Base-by-base conservation (phyloP, 2,888 invertebrate genomes). In the Watsonalla cultraria region DNA sequence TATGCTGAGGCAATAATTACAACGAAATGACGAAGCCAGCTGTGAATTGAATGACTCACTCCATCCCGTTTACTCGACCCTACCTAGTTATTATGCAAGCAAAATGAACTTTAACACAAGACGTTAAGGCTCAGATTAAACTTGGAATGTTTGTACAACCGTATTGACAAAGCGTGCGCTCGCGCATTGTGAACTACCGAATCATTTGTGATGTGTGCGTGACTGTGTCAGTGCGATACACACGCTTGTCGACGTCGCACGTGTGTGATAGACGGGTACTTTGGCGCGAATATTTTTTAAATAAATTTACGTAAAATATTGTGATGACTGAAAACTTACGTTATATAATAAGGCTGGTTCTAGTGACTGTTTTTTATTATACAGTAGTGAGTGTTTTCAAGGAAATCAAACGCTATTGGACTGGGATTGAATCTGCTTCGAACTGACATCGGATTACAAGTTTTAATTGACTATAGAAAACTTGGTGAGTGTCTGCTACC, bases 271-370 rank as follows among this genome's bases (percentile, higher is more conserved):
- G 55, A 60, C 51, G 54, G 63, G 46, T 56, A 52, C 62, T 63
- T 74, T 74, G 74, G 76, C 82, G 82, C 77, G 65, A 66, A 57
- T 52, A 54, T 47, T 54, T 54, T 54, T 55, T 55, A 42, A 52
- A 58, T 55, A 42, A 52, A 58, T 8, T 9, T 37, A 53, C 39
- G 51, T 15, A 54, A 57, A 60, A 56, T 60, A 60, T 69, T 84
- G 88, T 88, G 80, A 88, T 88, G 87, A 80, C 83, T 70, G 84
- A 82, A 65, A 82, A 78, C 59, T 65, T 86, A 33, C 80, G 76
- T 62, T 86, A 85, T 64, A 75, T 83, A 56, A 66, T 76, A 51
- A 80, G 80, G 68, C 68, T 87, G 60, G 62, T 82, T 65, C 64
- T 84, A 58, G 74, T 84, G 68, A 87, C 89, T 11, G 58, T 81